Conservation (phyloP, 2,797 vertebrate species). For the Rhinatrema bivittatum region DNA sequence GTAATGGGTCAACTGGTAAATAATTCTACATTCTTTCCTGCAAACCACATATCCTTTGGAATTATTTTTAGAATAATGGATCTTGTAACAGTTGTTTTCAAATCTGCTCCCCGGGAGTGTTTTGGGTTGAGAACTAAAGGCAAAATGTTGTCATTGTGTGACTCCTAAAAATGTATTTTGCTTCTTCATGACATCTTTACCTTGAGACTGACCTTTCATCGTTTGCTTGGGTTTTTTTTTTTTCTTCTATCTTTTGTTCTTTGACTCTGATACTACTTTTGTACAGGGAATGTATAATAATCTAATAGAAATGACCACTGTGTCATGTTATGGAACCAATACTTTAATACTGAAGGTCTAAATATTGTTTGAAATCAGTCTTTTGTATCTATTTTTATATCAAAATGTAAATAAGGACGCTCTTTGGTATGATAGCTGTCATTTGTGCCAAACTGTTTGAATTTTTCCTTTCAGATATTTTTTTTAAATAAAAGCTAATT, state of each 20-base stretch:
- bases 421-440: neutral
- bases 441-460: conserved; percentile 6
- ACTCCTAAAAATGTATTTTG: no score
- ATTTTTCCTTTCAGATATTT: conserved; percentile 9
- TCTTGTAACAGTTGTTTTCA: no score
- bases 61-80: no score
- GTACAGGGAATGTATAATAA: neutral
- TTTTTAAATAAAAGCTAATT: conserved; percentile 30
- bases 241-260: rapidly evolving
- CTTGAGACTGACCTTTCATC: neutral
- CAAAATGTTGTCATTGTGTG: no score
- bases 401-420: conserved; percentile 14
- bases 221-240: rapidly evolving
- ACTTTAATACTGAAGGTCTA: neutral
- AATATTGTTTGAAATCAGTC: neutral
- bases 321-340: neutral
- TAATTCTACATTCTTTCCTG: no score
- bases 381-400: conserved; percentile 27
- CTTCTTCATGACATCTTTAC: neutral
- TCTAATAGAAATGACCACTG: neutral
- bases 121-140: no score
- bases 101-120: no score
- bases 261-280: neutral
- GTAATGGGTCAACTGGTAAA: no score
- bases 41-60: no score